Evolutionary conservation across 2,797 vertebrate genomes (phyloP), one percentile per base, ranked within the genome.

Genomic region (Cichlasoma orientale): DNA sequence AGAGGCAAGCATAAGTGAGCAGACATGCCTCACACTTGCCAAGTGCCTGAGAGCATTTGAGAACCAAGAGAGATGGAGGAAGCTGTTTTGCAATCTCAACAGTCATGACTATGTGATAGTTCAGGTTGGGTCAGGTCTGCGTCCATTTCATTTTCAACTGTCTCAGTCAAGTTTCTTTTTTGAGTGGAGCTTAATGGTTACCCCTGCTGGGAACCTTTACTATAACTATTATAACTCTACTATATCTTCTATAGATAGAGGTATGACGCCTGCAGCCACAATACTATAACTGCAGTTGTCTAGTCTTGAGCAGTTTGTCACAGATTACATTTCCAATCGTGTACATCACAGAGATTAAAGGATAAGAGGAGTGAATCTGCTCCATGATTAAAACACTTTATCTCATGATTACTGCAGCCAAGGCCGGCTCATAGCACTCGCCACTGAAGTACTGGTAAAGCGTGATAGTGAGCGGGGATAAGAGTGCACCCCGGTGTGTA

Each of bases 321-420:
- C 27, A 79, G 63, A 85, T 79, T 50, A 73, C 63, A 78, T 56
- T 58, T 61, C 52, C 61, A 82, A 83, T 84, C 82, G 72, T 74
- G 38, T 56, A 84, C 71, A 85, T 86, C 59, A 58, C 52, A 80
- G 69, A 86, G 88, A 91, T 92, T 90, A 91, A 86, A 77, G 69
- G 80, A 88, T 87, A 74, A 82, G 57, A 72, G 74, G 84, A 79
- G 76, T 72, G 82, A 88, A 88, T 81, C 82, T 14, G 55, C 73
- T 73, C 57, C 72, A 70, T 13, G 69, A 91, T 90, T 89, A 88
- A 85, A 89, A 88, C 78, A 78, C 79, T 86, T 80, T 52, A 90
- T 89, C 84, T 79, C 63, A 41, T 85, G 86, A 89, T 91, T 87
- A 86, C 84, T 77, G 79, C 23, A 71, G 77, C 61, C 73, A 27